Evolutionary conservation across 2,797 vertebrate species (phyloP).

Genomic region (Botia kubotai): DNA sequence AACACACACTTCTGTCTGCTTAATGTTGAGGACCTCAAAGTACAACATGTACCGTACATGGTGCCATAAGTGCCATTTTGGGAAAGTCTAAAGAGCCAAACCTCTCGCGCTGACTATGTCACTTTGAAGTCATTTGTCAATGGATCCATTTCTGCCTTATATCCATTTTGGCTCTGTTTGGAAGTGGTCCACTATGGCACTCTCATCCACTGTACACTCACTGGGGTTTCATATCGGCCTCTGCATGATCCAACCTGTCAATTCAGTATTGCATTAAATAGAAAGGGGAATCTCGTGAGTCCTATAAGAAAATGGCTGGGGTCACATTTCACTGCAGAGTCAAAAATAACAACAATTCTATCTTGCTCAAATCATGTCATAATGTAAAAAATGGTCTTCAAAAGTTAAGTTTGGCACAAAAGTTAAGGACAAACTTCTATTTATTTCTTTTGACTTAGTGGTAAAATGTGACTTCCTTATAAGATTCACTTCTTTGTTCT

Average conservation of each 20-base stretch:
- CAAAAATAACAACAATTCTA: neutral
- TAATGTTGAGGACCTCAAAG: neutral
- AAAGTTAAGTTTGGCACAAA: too few species aligned
- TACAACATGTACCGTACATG: neutral
- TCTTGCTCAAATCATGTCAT: too few species aligned
- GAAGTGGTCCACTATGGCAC: conserved; percentile 28
- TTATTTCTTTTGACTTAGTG: neutral
- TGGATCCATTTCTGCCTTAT: conserved; percentile 23
- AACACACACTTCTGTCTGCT: neutral
- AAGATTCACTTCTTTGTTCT: neutral
- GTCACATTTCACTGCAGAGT: neutral
- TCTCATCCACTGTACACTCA: conserved; percentile 6
- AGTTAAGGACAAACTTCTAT: too few species aligned
- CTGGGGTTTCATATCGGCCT: neutral
- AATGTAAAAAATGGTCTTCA: too few species aligned
- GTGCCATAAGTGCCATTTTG: neutral
- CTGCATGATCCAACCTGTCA: neutral
- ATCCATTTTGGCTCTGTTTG: conserved; percentile 4
- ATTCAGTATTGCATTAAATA: conserved; percentile 24
- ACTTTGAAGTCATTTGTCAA: conserved; percentile 13
- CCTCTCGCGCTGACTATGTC: conserved; percentile 4
- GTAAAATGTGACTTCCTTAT: neutral
- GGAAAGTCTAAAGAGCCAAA: neutral
- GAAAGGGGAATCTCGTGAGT: neutral
- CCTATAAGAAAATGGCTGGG: neutral